Evolutionary conservation across 2,113 vertebrate species (phyloP).

Genomic region (Pelvicachromis taeniatus): DNA sequence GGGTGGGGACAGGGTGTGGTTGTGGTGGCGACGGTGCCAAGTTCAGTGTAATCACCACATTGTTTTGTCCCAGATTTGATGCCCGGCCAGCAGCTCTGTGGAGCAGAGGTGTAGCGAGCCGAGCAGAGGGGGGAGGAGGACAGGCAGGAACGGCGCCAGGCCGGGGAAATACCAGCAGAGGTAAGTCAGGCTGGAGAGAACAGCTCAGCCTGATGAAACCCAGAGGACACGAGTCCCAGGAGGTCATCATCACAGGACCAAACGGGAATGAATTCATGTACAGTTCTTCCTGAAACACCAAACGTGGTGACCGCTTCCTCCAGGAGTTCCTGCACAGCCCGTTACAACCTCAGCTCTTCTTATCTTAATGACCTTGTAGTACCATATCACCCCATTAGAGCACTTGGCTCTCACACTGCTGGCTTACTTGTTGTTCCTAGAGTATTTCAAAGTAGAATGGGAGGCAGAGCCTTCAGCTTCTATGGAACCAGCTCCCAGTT

Average conservation of each 20-base stretch:
- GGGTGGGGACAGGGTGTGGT: background rate
- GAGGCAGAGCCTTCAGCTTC: background rate
- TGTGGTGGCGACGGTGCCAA: background rate
- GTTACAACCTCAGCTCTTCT: background rate
- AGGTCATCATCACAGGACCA: too few species aligned
- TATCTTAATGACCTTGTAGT: background rate
- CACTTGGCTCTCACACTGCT: fast-evolving
- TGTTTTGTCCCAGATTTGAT: background rate
- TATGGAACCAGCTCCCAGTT: background rate
- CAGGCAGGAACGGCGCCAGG: background rate
- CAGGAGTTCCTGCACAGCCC: background rate
- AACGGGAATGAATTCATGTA: fast-evolving
- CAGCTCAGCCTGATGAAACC: background rate
- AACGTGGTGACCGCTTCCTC: background rate
- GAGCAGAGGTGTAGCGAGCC: background rate
- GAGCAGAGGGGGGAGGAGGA: background rate
- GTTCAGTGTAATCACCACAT: background rate
- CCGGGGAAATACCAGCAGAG: constrained; percentile 43
- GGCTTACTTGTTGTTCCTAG: background rate
- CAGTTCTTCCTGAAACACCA: background rate
- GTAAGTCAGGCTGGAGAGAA: constrained; percentile 15
- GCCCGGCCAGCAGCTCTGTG: background rate
- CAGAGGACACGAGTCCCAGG: background rate
- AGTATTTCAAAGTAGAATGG: background rate
- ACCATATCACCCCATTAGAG: fast-evolving